Base-by-base conservation (phyloP, 92 coral and sea anemone species). In the Phenganax stokvisi region DNA sequence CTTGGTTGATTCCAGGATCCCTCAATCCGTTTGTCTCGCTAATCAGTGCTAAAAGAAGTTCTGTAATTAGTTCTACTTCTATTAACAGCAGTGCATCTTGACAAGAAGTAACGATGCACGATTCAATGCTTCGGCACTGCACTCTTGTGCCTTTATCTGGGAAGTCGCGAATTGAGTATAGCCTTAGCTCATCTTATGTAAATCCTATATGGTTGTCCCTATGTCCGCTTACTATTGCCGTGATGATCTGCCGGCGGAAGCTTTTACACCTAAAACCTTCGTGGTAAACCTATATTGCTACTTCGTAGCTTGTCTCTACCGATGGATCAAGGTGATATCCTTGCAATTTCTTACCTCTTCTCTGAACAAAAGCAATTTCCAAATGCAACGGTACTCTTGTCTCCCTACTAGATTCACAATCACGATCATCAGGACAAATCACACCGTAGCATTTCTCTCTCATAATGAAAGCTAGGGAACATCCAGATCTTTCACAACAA, bases 381-480 rank as follows among this genome's bases (percentile, higher is more conserved):
- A 79, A 8, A 64, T 79, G 83, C 74, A 79, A 47, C 7, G 83
- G 83, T 16, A 79, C 62, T 54, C 83, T 63, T 12, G 8, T 79
- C 6, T 64, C 51, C 54, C 53, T 25, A 16, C 57, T 64, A 15
- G 74, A 79, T 53, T 79, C 69, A 64, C 83, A 79, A 15, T 79
- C 74, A 64, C 83, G 73, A 79, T 65, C 74, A 65, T 79, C 83
- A 27, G 83, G 83, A 20, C 83, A 79, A 15, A 79, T 63, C 10
- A 79, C 83, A 59, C 83, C 83, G 44, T 79, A 79, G 53, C 83
- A 79, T 65, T 62, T 79, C n/a, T 65, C 83, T 53, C 62, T 51
- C 83, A 79, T 63, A 4, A 79, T 47, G 65, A 79, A 79, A 51
- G 83, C 83, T 15, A 79, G 69, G 20, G 83, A 63, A 54, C 83